phyloP scores from a whole-genome alignment of 1,140 invertebrate genomes.

The Telenomus remus region DNA sequence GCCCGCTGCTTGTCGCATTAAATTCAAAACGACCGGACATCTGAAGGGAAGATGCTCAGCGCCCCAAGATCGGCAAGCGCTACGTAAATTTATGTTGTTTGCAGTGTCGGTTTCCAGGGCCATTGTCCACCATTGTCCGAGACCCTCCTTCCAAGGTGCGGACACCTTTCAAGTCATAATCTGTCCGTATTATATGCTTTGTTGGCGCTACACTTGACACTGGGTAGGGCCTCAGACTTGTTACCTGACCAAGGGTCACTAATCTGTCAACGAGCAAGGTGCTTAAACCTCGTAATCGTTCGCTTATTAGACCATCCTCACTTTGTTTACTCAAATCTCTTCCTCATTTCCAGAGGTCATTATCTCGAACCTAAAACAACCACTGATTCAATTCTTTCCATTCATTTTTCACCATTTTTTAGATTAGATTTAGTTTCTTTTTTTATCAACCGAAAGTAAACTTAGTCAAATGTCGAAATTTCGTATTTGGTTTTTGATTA shows the following conservation, averaged over 20 bases:
- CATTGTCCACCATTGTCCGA: constrained; percentile 74
- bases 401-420: too few species aligned
- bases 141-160: constrained; percentile 73
- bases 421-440: too few species aligned
- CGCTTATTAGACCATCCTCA: constrained; percentile 34
- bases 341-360: neutral
- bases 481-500: too few species aligned
- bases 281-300: constrained; percentile 51
- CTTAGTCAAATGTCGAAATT: too few species aligned
- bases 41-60: constrained; percentile 41
- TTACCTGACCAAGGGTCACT: constrained; percentile 74
- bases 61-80: constrained; percentile 36
- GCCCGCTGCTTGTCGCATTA: constrained; percentile 48
- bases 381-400: constrained; percentile 1
- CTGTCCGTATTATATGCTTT: constrained; percentile 72
- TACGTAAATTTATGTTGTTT: constrained; percentile 75
- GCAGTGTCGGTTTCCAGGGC: constrained; percentile 73
- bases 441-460: too few species aligned
- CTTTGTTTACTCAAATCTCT: constrained; percentile 13
- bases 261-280: constrained; percentile 62
- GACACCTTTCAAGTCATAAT: constrained; percentile 75
- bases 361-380: neutral
- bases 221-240: constrained; percentile 51
- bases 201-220: constrained; percentile 70
- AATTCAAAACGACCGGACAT: constrained; percentile 43